Base-by-base conservation (phyloP, 2,113 vertebrate species). In the Ammodytes dubius region DNA sequence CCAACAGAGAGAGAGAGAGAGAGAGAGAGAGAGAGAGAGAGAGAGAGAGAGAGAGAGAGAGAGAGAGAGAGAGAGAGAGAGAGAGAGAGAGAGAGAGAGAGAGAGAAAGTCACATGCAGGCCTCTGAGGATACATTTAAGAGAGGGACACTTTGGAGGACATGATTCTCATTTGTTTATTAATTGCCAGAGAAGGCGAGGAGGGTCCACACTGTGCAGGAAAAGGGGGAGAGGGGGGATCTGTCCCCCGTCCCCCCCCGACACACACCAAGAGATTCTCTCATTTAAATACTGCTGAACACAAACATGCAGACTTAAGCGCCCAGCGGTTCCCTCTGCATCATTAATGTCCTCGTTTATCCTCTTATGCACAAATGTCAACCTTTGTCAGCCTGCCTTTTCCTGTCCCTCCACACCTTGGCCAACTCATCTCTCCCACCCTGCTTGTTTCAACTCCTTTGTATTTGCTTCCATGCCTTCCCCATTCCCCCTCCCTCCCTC, bases 291-390 rank as follows among this genome's bases (percentile, higher is more conserved):
- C 63, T 53, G 86, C 77, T 69, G 27, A 69, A 85, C 82, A 82
- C 78, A 86, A 82, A 91, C 85, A 85, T 70, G 65, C 74, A 88
- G 76, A 74, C 76, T 82, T 79, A 72, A 87, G 79, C 70, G 37
- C 91, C 68, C 86, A 86, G 88, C 77, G 13, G 90, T 83, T 88
- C 74, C 92, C 90, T 79, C 82, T 94, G 93, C 92, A 94, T 92
- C 89, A 92, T 94, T 93, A 85, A 94, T 94, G 92, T 90, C 80
- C 88, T 89, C 74, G 81, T 93, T 94, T 92, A 92, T 94, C 91
- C 90, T 87, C 88, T 91, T 93, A 91, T 74, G 75, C 89, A 90
- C 91, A 93, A 93, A 93, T 93, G 92, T 93, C 92, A 92, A 81
- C 91, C 90, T 93, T 92, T 90, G 88, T 91, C 80, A 87, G 84